phyloP scores from a whole-genome alignment of 2,797 vertebrate species.

The Sardinella longiceps region DNA sequence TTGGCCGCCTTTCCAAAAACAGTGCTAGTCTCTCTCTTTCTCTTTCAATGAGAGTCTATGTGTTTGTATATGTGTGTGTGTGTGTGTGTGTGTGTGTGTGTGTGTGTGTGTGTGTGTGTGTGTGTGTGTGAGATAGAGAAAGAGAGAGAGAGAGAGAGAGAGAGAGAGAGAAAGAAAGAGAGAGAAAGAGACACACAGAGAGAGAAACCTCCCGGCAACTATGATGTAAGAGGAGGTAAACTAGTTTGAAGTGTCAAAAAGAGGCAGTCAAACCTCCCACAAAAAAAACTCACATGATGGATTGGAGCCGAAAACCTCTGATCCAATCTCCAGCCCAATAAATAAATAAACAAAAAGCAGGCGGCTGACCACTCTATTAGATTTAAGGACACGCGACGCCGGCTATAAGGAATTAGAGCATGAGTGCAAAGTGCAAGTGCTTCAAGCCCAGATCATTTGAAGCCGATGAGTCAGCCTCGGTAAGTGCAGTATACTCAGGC shows the following conservation, averaged over 20 bases:
- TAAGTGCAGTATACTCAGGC: constrained; percentile 31
- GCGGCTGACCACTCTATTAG: constrained; percentile 8
- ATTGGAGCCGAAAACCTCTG: constrained; percentile 36
- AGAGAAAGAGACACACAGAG: too few relatives aligned
- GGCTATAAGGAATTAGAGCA: background rate
- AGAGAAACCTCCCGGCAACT: constrained; percentile 17
- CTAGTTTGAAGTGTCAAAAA: constrained; percentile 31
- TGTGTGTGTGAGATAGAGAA: background rate
- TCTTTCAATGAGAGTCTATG: background rate
- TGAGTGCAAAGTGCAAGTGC: constrained; percentile 12
- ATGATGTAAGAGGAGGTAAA: constrained; percentile 52
- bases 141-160: too few relatives aligned
- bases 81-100: constrained; percentile 13
- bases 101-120: constrained; percentile 3
- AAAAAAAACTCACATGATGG: constrained; percentile 41
- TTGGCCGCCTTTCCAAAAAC: background rate
- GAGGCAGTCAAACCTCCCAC: constrained; percentile 42
- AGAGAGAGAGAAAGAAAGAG: background rate
- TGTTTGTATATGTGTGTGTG: constrained; percentile 10
- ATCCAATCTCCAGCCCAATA: constrained; percentile 40
- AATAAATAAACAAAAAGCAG: constrained; percentile 24
- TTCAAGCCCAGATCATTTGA: background rate
- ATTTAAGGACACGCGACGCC: background rate
- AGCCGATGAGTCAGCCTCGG: constrained; percentile 7
- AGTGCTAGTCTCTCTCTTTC: background rate